Evolutionary conservation across 2,888 invertebrate genomes (phyloP).

Genomic region (Diplazon laetatorius): DNA sequence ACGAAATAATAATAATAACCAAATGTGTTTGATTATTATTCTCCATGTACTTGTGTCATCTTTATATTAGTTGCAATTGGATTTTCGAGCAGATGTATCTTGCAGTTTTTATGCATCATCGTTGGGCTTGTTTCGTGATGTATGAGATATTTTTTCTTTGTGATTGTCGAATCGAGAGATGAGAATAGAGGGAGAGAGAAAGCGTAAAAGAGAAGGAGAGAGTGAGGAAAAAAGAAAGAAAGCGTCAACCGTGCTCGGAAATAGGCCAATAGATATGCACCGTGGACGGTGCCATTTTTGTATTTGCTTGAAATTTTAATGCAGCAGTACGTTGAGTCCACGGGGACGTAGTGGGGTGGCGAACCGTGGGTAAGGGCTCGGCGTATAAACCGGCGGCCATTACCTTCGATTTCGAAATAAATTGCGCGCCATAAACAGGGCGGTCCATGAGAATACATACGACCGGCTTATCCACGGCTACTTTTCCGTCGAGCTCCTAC

Average conservation of each 20-base stretch:
- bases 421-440: conserved; percentile 81
- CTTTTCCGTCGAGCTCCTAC: conserved; percentile 39
- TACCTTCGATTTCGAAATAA: conserved; percentile 82
- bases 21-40: no score
- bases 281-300: conserved; percentile 74
- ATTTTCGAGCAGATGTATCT: conserved; percentile 10
- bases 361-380: conserved; percentile 62
- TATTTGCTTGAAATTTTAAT: conserved; percentile 81
- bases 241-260: conserved; percentile 58
- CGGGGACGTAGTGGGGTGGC: conserved; percentile 22
- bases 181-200: background rate
- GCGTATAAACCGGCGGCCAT: conserved; percentile 80
- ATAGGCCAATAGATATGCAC: conserved; percentile 77
- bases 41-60: no score
- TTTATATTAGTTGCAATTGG: background rate
- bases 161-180: background rate
- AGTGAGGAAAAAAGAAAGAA: no score
- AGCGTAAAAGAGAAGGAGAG: background rate
- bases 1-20: no score
- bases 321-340: conserved; percentile 67
- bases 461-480: conserved; percentile 76
- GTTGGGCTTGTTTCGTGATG: conserved; percentile 30
- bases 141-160: background rate
- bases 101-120: background rate
- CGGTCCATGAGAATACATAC: conserved; percentile 81